Evolutionary conservation across 2,797 vertebrate genomes (phyloP).

Genomic region (Aldrovandia affinis): DNA sequence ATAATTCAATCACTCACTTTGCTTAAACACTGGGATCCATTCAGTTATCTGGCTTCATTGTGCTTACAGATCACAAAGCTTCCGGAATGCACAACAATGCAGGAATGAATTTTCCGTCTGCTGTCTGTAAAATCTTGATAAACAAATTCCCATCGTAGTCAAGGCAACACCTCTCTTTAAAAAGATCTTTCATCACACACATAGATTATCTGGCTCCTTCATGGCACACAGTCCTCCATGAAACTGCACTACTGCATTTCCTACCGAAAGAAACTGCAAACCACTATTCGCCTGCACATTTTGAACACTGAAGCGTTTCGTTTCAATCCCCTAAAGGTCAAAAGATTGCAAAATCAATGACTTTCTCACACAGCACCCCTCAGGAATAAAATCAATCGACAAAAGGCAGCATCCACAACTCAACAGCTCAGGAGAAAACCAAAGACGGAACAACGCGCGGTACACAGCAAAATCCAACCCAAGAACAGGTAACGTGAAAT

Average conservation of each 20-base stretch:
- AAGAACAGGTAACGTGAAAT: neutral
- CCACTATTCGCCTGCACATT: neutral
- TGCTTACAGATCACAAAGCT: neutral
- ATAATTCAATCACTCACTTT: neutral
- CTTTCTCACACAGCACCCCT: neutral
- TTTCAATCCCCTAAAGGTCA: neutral
- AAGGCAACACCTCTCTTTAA: constrained; percentile 5
- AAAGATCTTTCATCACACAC: neutral
- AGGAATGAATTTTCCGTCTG: neutral
- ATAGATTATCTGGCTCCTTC: neutral
- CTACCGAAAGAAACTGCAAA: neutral
- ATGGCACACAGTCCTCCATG: neutral
- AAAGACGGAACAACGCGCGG: neutral
- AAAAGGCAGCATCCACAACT: neutral
- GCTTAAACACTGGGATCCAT: neutral
- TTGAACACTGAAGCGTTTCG: neutral
- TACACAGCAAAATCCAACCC: neutral
- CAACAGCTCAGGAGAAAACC: neutral
- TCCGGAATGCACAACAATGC: neutral
- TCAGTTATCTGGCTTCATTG: neutral
- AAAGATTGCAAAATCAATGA: neutral
- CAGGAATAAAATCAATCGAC: neutral
- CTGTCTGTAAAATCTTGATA: neutral
- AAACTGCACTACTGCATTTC: neutral
- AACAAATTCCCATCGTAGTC: neutral